Base-by-base conservation (phyloP, 2,113 vertebrate genomes). In the Pterophyllum scalare region DNA sequence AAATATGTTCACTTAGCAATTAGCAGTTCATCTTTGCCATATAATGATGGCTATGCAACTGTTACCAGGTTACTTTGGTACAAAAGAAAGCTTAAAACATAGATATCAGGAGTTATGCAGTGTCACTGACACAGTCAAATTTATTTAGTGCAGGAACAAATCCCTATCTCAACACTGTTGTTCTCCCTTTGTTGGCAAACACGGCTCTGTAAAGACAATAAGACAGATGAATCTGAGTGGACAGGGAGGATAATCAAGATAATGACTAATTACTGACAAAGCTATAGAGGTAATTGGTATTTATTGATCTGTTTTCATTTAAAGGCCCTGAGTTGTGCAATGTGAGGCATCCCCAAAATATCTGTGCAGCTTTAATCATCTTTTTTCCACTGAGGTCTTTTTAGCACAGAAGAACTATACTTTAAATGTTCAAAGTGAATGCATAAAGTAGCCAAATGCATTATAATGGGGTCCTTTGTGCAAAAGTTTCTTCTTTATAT, bases 401-500 rank as follows among this genome's bases (percentile, higher is more conserved):
- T 57, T 19, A 57, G n/a, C 12, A n/a, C 11, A 65, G 24, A 19
- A 15, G 59, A 46, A 9, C 19, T 46, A 15, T 9, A 67, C 67
- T 77, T 80, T n/a, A 28, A 64, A 84, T n/a, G 35, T 64, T 84
- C 5, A 56, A 62, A 75, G 49, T 64, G 80, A 75, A 56, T 64
- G 80, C 79, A 70, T 8, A 43, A 24, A 58, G 35, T 76, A 77
- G 70, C 72, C 74, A 80, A 83, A 70, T 79, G 13, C 61, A 75
- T 84, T 64, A 82, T 75, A 83, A 83, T 85, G 2, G 28, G 62
- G 26, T 57, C 54, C 77, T 92, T 85, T 67, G 61, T 84, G 83
- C n/a, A 31, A 82, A 78, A 74, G 70, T 81, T 90, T 90, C 59
- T 77, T 79, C 49, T 38, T 67, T 22, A 57, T 70, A 28, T 86